Conservation (phyloP, 92 coral and sea anemone genomes). For the Parazoanthus darwini region DNA sequence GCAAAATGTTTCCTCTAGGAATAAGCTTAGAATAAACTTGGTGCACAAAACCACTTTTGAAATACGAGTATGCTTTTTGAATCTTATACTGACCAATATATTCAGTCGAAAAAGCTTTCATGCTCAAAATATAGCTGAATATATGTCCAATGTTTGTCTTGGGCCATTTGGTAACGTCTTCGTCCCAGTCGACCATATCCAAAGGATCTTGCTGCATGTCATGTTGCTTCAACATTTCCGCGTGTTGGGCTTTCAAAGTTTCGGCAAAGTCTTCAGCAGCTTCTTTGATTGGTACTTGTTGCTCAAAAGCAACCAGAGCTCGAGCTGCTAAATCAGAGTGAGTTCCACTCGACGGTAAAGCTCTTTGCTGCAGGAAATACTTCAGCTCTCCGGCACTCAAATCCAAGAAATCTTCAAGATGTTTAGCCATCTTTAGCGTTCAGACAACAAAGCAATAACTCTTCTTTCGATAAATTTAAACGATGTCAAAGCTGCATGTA, state of each 20-base stretch:
- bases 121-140: constrained; percentile 38
- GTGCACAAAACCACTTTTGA: constrained; percentile 54
- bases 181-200: constrained; percentile 40
- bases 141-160: constrained; percentile 29
- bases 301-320: constrained; percentile 58
- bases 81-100: constrained; percentile 46
- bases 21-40: constrained; percentile 15
- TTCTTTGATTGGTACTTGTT: constrained; percentile 34
- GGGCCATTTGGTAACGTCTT: constrained; percentile 47
- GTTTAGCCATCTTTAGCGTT: too few relatives aligned
- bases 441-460: too few relatives aligned
- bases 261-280: constrained; percentile 44
- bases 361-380: too few relatives aligned
- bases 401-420: too few relatives aligned
- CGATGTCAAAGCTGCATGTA: too few relatives aligned
- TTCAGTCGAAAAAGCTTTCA: constrained; percentile 46
- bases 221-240: constrained; percentile 1
- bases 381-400: too few relatives aligned
- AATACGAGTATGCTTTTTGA: constrained; percentile 42
- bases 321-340: constrained; percentile 53
- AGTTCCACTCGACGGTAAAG: background rate
- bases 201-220: constrained; percentile 41
- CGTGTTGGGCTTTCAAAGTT: constrained; percentile 30
- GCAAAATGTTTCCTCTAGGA: constrained; percentile 31
- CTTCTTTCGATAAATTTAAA: too few relatives aligned